Percentiles rank a stretch among this genome's conserved stretches.
Conservation (phyloP, 2,888 invertebrate species). For the Caenorhabditis sp. region DNA sequence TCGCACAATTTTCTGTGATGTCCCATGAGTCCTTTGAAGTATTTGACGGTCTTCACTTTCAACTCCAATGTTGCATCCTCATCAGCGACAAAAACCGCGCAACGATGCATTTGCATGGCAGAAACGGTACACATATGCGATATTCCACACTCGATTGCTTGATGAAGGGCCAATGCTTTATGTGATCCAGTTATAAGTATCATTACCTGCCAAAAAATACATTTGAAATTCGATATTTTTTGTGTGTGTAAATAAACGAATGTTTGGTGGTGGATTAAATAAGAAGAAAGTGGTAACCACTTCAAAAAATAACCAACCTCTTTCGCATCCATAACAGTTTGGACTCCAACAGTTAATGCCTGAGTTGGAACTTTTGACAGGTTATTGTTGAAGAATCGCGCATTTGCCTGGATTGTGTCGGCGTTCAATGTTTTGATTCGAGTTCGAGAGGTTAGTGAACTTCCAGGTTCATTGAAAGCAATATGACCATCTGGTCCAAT, state of each 20-base stretch:
- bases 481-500: constrained; percentile 99
- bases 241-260: too few species aligned
- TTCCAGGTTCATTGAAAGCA: constrained; percentile 98
- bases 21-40: constrained; percentile 81
- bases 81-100: constrained; percentile 91
- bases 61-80: constrained; percentile 96
- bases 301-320: constrained; percentile 77
- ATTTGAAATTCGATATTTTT: constrained; percentile 10
- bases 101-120: constrained; percentile 89
- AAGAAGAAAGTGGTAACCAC: too few species aligned
- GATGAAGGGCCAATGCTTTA: constrained; percentile 93
- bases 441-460: constrained; percentile 91
- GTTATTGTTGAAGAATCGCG: constrained; percentile 91
- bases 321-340: constrained; percentile 96
- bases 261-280: too few species aligned
- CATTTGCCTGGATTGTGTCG: constrained; percentile 83
- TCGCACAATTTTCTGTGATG: constrained; percentile 62
- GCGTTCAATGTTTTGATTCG: constrained; percentile 90
- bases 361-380: constrained; percentile 86
- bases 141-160: constrained; percentile 94
- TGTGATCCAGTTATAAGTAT: constrained; percentile 94
- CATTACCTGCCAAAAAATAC: constrained; percentile 81
- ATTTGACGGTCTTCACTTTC: constrained; percentile 89
- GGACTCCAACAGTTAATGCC: constrained; percentile 96
- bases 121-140: constrained; percentile 99